A percentile compares a stretch with the other conserved stretches of the same genome.
Conservation (phyloP, 2,113 vertebrate genomes). For the Pampusana beccarii region DNA sequence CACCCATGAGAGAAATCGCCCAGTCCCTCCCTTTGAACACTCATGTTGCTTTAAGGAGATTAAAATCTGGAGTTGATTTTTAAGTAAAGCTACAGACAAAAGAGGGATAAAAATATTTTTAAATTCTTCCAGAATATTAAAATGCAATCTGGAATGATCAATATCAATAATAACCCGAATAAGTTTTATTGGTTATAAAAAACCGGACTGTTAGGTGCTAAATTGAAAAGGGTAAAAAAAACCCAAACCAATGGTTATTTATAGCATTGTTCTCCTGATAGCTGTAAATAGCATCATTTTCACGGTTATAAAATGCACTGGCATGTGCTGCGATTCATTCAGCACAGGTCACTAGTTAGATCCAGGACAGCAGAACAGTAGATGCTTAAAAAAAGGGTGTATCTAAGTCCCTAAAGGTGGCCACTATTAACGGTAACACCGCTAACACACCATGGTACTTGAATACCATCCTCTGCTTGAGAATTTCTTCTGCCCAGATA, state of each 20-base stretch:
- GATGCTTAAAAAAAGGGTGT: background rate
- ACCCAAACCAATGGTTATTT: background rate
- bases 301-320: background rate
- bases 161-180: background rate
- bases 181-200: background rate
- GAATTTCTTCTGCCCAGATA: background rate
- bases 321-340: background rate
- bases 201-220: background rate
- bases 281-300: slow-evolving; percentile 10
- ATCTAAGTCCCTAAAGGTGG: background rate
- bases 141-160: background rate
- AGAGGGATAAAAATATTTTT: slow-evolving; percentile 23
- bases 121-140: slow-evolving; percentile 16
- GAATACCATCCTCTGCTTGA: background rate
- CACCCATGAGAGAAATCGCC: slow-evolving; percentile 32
- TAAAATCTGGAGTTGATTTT: slow-evolving; percentile 35
- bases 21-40: slow-evolving; percentile 2
- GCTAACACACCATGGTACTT: background rate
- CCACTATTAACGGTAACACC: background rate
- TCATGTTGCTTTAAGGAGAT: slow-evolving; percentile 36
- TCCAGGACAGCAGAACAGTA: background rate
- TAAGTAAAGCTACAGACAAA: slow-evolving; percentile 23
- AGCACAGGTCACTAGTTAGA: slow-evolving; percentile 1
- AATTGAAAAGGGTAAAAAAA: background rate
- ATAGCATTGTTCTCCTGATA: background rate